Conservation (phyloP, 1,140 invertebrate species). For the Sinella curviseta region DNA sequence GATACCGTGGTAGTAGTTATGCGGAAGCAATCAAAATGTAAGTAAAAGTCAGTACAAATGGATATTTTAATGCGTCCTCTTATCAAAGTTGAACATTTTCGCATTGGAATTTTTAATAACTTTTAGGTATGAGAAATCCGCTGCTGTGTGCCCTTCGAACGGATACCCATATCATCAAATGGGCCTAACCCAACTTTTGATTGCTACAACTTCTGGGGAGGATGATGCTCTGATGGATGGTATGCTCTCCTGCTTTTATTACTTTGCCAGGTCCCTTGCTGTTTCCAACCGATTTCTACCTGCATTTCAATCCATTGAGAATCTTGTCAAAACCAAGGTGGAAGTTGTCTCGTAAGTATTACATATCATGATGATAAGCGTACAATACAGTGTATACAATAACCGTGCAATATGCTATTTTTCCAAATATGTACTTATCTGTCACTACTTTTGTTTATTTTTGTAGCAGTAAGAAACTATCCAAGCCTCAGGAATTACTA, state of each 20-base stretch:
- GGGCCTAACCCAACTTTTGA: constrained; percentile 38
- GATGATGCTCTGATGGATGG: constrained; percentile 39
- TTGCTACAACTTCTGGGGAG: constrained; percentile 25
- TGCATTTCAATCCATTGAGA: constrained; percentile 42
- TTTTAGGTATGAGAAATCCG: constrained; percentile 46
- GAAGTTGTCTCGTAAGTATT: background rate
- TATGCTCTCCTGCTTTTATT: constrained; percentile 39
- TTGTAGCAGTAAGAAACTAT: background rate
- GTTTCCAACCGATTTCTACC: constrained; percentile 39
- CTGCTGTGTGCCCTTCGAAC: constrained; percentile 39
- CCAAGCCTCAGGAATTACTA: constrained; percentile 38
- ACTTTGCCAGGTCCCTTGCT: constrained; percentile 38
- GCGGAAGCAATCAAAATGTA: constrained; percentile 48
- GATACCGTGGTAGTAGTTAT: constrained; percentile 43
- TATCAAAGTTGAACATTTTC: background rate
- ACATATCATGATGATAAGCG: background rate
- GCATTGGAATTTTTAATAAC: background rate
- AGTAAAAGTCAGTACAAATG: background rate
- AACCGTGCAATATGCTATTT: background rate
- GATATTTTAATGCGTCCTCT: background rate
- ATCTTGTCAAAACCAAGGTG: constrained; percentile 24
- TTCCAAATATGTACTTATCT: constrained; percentile 14
- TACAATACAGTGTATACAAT: background rate
- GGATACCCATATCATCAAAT: constrained; percentile 48
- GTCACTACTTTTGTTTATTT: background rate